These are phyloP conservation scores for Prunella strophiata DNA, from an alignment of 2,797 vertebrate genomes.

Conservation along the genomic window DNA sequence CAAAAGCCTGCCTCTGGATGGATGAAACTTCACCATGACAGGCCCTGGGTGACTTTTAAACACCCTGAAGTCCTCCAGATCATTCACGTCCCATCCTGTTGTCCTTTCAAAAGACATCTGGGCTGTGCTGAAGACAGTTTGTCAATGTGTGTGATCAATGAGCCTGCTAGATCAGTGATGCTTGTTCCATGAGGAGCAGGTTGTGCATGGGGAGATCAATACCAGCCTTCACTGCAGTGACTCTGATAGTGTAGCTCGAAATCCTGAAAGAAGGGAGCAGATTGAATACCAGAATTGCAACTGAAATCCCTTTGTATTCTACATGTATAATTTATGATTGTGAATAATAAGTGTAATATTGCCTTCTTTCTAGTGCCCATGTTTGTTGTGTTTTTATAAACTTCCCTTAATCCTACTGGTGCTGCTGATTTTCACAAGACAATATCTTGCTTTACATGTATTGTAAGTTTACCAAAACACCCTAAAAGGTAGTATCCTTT, in stretches of 20 bases:
- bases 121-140: not conserved
- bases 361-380: not conserved
- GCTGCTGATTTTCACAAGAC: not conserved
- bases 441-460: not conserved
- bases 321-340: not conserved
- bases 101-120: not conserved
- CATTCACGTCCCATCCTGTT: not conserved
- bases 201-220: not conserved
- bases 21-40: not conserved
- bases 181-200: not conserved
- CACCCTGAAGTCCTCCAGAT: not conserved
- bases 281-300: not conserved
- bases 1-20: not conserved
- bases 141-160: not conserved
- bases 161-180: not conserved
- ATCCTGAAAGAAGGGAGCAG: not conserved
- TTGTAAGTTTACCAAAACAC: not conserved
- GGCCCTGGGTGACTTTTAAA: not conserved
- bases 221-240: not conserved
- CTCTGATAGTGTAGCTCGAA: not conserved
- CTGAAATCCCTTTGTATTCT: not conserved
- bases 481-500: not conserved
- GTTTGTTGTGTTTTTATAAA: not conserved
- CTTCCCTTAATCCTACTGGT: not conserved
- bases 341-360: not conserved